Evolutionary conservation across 2,797 vertebrate species (phyloP).

Genomic region (Rhinatrema bivittatum): DNA sequence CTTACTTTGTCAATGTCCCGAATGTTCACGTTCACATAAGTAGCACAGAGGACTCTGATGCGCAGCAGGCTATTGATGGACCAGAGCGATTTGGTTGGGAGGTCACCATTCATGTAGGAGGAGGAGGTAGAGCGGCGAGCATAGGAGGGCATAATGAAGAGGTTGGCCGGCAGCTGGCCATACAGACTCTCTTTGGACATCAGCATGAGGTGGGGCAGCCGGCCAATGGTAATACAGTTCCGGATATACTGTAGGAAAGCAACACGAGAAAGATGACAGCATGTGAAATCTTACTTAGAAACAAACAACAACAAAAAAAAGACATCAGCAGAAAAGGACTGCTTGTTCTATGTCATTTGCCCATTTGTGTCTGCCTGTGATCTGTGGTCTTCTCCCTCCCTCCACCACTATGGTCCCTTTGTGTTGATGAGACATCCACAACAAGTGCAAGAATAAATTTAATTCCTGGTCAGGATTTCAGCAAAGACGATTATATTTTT

Average conservation of each 20-base stretch:
- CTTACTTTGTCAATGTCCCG: conserved; percentile 67
- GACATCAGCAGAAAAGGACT: no score
- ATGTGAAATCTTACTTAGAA: conserved; percentile 3
- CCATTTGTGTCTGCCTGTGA: no score
- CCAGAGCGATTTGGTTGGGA: conserved; percentile 56
- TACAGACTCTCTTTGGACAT: conserved; percentile 70
- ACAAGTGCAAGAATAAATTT: no score
- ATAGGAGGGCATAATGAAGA: conserved; percentile 65
- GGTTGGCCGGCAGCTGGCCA: conserved; percentile 60
- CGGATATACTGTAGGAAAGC: no score
- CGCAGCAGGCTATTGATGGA: conserved; percentile 61
- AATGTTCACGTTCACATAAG: conserved; percentile 73
- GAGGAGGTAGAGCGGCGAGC: conserved; percentile 63
- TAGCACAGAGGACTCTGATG: conserved; percentile 63
- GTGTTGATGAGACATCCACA: no score
- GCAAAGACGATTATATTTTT: no score
- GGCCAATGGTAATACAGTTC: conserved; percentile 60
- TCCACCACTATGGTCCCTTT: no score
- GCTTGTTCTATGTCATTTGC: no score
- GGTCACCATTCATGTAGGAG: conserved; percentile 20
- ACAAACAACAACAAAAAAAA: neutral
- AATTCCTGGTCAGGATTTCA: no score
- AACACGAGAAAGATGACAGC: neutral
- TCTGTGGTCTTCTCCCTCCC: no score
- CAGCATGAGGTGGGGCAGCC: conserved; percentile 70